Base-by-base conservation (phyloP, 1,140 invertebrate genomes). In the Hyphantria cunea region DNA sequence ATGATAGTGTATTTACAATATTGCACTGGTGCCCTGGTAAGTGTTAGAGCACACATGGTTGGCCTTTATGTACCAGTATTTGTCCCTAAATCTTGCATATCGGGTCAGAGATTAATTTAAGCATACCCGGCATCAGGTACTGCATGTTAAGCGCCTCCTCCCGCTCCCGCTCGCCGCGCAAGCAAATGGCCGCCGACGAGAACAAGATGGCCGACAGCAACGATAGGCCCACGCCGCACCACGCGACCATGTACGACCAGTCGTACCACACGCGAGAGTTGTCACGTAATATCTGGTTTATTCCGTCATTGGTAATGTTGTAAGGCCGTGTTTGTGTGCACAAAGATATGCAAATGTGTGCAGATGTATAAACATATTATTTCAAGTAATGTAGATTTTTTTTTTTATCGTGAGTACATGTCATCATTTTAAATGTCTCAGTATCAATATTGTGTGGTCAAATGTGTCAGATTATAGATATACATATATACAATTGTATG, bases 61-160 rank as follows among this genome's bases (percentile, higher is more conserved):
- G n/a, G n/a, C n/a, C n/a, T 25, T 5, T 25, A 25, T 3, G 17
- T 25, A 25, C 5, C 17, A 25, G 1, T 25, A 25, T 5, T 25
- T 25, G 17, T 25, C 17, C 17, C 17, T 25, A 25, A 25, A 5
- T 25, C 17, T 25, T 3, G 17, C 17, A 25, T 25, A 25, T 25
- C 17, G 5, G 17, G 2, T 25, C 17, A 25, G 17, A 25, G 17
- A 25, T 25, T 25, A 25, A 25, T 25, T 1, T 55, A 70, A 71
- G 64, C 64, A 48, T 95, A 98, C 97, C 96, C 91, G 97, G 97
- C 97, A 98, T 98, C 91, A 98, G 93, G 92, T 98, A 98, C 93
- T 98, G 97, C 96, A 98, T 97, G 93, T 98, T 98, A 93, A 97
- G 95, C 84, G 96, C 96, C 92, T 98, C 96, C 91, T 98, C 97